Conservation (phyloP, 2,113 vertebrate genomes). For the Platycercus adscitus region DNA sequence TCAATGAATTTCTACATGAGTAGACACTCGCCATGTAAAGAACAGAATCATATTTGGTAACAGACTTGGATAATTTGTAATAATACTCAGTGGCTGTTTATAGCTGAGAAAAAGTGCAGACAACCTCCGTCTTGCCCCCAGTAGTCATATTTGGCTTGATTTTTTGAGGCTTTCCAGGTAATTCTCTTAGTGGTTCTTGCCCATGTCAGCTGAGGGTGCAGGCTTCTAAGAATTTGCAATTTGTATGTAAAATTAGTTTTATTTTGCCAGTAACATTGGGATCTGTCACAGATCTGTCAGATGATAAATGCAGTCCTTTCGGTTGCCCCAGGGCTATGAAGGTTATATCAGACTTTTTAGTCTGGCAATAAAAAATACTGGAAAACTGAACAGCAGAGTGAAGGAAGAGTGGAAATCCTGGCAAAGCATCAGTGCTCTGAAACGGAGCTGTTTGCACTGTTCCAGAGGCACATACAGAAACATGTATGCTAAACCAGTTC, state of each 20-base stretch:
- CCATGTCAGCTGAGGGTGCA: rapidly evolving
- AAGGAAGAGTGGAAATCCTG: background rate
- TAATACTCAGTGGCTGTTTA: background rate
- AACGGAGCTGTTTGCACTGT: rapidly evolving
- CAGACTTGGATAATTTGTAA: rapidly evolving
- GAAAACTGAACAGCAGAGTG: too few relatives aligned
- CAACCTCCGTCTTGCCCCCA: background rate
- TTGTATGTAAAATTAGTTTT: rapidly evolving
- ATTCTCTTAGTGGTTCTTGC: background rate
- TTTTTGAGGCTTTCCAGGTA: background rate
- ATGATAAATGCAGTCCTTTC: rapidly evolving
- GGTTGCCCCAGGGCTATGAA: rapidly evolving
- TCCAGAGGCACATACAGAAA: background rate
- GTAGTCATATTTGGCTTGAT: rapidly evolving
- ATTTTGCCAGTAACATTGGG: rapidly evolving
- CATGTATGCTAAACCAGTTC: rapidly evolving
- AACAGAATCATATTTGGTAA: rapidly evolving
- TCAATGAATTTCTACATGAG: background rate
- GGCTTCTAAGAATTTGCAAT: background rate
- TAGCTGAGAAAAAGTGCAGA: background rate
- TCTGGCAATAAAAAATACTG: background rate
- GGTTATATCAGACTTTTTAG: background rate
- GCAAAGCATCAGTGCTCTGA: rapidly evolving
- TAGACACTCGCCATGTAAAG: rapidly evolving
- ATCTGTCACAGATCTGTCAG: background rate